phyloP scores from a whole-genome alignment of 2,888 invertebrate species.

The Idaea dimidiata region DNA sequence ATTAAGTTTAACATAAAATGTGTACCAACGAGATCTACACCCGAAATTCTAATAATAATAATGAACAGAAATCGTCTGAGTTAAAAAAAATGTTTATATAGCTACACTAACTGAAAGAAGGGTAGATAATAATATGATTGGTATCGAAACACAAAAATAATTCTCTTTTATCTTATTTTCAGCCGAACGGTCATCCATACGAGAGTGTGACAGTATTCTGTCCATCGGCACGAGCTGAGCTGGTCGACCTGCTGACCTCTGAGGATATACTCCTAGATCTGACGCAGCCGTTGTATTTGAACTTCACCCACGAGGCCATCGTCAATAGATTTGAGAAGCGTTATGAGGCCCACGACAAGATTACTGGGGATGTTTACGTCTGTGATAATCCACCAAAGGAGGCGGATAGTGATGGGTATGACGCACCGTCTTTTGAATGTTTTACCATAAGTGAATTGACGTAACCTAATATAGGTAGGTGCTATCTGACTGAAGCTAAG shows the following conservation, averaged over 20 bases:
- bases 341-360: slow-evolving; percentile 87
- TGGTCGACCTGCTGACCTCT: slow-evolving; percentile 85
- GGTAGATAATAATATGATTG: neutral
- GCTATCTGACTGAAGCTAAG: too few species aligned
- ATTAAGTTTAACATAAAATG: too few species aligned
- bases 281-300: slow-evolving; percentile 90
- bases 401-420: slow-evolving; percentile 81
- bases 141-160: neutral
- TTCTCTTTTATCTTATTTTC: slow-evolving; percentile 40
- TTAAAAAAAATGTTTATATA: too few species aligned
- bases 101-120: too few species aligned
- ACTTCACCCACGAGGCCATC: slow-evolving; percentile 91
- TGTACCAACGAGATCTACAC: too few species aligned
- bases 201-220: slow-evolving; percentile 93
- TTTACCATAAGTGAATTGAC: neutral
- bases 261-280: slow-evolving; percentile 91
- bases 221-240: slow-evolving; percentile 87
- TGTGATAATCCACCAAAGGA: slow-evolving; percentile 84
- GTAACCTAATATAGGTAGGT: too few species aligned
- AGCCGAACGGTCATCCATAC: slow-evolving; percentile 90
- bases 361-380: slow-evolving; percentile 90
- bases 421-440: slow-evolving; percentile 15
- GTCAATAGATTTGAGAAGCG: slow-evolving; percentile 85
- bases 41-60: too few species aligned
- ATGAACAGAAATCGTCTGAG: too few species aligned